Conservation (phyloP, 1,140 invertebrate genomes). For the Rhagoletis pomonella region DNA sequence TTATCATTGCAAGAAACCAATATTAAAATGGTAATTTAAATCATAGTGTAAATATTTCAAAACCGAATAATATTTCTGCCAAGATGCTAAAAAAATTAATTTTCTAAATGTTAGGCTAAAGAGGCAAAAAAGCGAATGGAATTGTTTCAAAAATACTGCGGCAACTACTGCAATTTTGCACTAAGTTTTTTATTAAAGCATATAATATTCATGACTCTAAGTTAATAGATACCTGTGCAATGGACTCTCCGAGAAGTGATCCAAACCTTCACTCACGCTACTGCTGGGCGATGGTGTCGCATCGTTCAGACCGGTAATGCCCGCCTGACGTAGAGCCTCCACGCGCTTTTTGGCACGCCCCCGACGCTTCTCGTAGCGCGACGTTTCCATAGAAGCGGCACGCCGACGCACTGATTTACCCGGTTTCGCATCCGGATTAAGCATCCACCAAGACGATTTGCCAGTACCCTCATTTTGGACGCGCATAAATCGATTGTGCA, state of each 20-base stretch:
- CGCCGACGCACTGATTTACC: slow-evolving; percentile 94
- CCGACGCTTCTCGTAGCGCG: slow-evolving; percentile 94
- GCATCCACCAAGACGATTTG: slow-evolving; percentile 99
- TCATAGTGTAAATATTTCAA: too few relatives aligned
- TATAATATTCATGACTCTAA: background rate
- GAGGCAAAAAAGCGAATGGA: background rate
- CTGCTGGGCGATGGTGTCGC: slow-evolving; percentile 91
- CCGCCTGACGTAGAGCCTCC: slow-evolving; percentile 85
- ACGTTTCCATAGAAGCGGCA: slow-evolving; percentile 97
- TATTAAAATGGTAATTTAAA: too few relatives aligned
- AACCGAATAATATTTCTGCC: background rate
- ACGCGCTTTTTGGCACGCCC: slow-evolving; percentile 93
- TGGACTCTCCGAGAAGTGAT: slow-evolving; percentile 92
- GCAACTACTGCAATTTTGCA: background rate
- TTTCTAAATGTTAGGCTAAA: background rate
- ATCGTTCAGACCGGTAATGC: slow-evolving; percentile 75
- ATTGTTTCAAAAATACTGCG: background rate
- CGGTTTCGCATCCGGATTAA: slow-evolving; percentile 98
- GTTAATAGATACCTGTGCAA: slow-evolving; percentile 80
- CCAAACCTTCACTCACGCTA: slow-evolving; percentile 91
- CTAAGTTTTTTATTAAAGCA: background rate
- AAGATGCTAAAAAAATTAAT: background rate
- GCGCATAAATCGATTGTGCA: slow-evolving; percentile 99
- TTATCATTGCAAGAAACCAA: too few relatives aligned
- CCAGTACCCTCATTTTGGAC: slow-evolving; percentile 99